Base-by-base conservation (phyloP, 2,888 invertebrate genomes). In the Drosophila neotestacea region DNA sequence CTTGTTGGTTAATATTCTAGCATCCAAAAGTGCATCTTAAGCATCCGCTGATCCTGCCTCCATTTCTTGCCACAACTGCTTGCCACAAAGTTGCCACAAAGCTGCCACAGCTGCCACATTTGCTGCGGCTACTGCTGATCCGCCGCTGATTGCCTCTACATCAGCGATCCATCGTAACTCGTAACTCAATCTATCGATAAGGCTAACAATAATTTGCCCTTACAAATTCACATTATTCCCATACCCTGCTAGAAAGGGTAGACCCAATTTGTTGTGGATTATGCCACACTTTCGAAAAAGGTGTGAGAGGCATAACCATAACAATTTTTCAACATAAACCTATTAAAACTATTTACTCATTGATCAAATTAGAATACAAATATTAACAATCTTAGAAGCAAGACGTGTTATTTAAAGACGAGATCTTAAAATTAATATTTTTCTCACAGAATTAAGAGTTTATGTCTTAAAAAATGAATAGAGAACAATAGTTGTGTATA, bases 111-210 rank as follows among this genome's bases (percentile, higher is more conserved):
- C 34, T 44, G 34, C n/a, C 52, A 61, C 56, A 54, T 39, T 44
- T 73, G 70, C 36, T 6, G 32, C 39, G 39, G 54, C 42, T 16
- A 28, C 47, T 10, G 55, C 55, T 60, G 65, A 68, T 71, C 74
- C 67, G 55, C 56, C 48, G 59, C 68, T 88, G 86, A 85, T 85
- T 88, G 88, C 65, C 79, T 55, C 41, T 50, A 16, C 48, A 68
- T 48, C 39, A 60, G 52, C 61, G 81, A 87, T 81, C 85, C 81
- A 75, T 47, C 51, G 61, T 6, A 51, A 61, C 59, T 47, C 34
- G 50, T 80, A 78, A 69, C 73, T 78, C 81, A 80, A 68, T 62
- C 55, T 42, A 48, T 22, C 51, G 41, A 48, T 36, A 47, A 9
- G 48, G 36, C 51, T 46, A 44, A 61, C 65, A 39, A 76, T 73